A percentile compares a stretch with the other conserved stretches of the same genome.
Evolutionary conservation across 2,888 invertebrate genomes (phyloP).

Genomic region (Dasypolia templi): DNA sequence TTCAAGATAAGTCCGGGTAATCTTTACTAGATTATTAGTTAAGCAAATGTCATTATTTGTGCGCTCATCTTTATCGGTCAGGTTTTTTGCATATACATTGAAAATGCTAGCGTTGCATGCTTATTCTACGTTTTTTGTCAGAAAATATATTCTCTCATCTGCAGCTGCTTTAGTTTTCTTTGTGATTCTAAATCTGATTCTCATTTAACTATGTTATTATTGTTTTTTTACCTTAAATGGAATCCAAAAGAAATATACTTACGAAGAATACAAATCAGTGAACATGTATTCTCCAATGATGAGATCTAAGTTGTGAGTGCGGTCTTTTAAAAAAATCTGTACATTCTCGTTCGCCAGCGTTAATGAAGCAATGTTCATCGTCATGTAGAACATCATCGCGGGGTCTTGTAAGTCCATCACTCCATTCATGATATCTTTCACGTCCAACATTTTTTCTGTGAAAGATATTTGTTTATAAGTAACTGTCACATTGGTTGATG

Average conservation of each 20-base stretch:
- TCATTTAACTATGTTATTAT: neutral
- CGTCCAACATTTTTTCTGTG: slow-evolving; percentile 58
- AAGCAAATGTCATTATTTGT: neutral
- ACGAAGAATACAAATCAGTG: slow-evolving; percentile 72
- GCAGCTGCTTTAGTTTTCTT: neutral
- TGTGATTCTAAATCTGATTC: neutral
- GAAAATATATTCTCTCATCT: neutral
- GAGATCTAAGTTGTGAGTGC: slow-evolving; percentile 72
- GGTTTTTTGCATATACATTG: too few species aligned
- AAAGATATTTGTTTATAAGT: too few species aligned
- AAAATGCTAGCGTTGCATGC: too few species aligned
- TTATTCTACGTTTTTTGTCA: neutral
- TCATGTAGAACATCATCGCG: slow-evolving; percentile 43
- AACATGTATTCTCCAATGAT: slow-evolving; percentile 79
- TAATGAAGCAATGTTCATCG: slow-evolving; percentile 40
- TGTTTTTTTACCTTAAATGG: neutral
- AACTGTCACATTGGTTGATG: too few species aligned
- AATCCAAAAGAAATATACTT: slow-evolving; percentile 57
- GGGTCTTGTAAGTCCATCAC: slow-evolving; percentile 44
- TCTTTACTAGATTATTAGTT: neutral
- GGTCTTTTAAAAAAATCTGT: slow-evolving; percentile 70
- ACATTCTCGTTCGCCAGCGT: slow-evolving; percentile 68
- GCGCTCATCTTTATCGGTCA: neutral
- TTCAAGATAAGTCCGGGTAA: neutral
- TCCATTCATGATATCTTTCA: slow-evolving; percentile 68